Evolutionary conservation across 2,888 invertebrate species (phyloP).

Genomic region (Thera obeliscata): DNA sequence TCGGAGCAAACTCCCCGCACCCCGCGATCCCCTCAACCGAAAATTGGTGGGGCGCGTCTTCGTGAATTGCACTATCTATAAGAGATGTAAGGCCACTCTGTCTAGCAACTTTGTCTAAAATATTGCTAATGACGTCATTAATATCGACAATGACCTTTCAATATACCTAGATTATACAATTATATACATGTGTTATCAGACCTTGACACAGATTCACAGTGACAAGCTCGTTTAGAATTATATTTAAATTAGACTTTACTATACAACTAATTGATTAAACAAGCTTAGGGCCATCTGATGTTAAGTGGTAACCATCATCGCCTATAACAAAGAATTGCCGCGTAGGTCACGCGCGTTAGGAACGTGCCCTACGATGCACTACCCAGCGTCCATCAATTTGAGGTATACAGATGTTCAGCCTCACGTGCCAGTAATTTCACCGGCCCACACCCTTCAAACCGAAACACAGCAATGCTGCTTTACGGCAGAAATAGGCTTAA

Average conservation of each 20-base stretch:
- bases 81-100: no score
- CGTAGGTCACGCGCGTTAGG: background rate
- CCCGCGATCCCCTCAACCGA: no score
- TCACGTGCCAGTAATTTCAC: background rate
- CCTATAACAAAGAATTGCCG: background rate
- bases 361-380: background rate
- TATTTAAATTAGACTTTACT: background rate
- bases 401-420: background rate
- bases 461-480: background rate
- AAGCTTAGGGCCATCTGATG: no score
- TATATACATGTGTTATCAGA: background rate
- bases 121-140: slow-evolving; percentile 4
- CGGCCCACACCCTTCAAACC: no score
- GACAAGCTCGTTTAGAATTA: no score
- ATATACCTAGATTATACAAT: slow-evolving; percentile 6
- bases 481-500: background rate
- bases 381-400: background rate
- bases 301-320: background rate
- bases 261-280: no score
- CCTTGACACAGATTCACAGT: slow-evolving; percentile 14
- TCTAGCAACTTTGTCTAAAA: background rate
- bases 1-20: no score
- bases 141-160: slow-evolving; percentile 23
- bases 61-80: no score
- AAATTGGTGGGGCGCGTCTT: no score